phyloP scores from a whole-genome alignment of 2,797 vertebrate species.

The Neoniphon sammara region DNA sequence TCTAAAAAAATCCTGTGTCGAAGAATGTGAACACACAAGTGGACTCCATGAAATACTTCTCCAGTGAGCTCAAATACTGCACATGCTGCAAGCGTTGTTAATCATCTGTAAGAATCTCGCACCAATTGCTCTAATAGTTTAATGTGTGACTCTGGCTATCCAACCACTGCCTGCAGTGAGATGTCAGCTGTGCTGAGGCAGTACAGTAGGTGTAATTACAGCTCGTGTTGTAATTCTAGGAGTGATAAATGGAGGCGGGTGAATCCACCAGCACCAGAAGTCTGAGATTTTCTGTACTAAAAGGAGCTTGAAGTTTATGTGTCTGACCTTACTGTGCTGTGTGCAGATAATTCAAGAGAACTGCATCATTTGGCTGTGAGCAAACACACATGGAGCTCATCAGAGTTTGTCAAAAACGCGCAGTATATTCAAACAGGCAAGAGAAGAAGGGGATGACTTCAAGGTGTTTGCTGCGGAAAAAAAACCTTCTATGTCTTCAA shows the following conservation, averaged over 20 bases:
- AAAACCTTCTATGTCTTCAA: no score
- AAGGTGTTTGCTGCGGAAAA: no score
- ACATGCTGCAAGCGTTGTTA: conserved; percentile 20
- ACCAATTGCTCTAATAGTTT: conserved; percentile 28
- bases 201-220: conserved; percentile 44
- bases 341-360: conserved; percentile 33
- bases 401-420: no score
- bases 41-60: conserved; percentile 14
- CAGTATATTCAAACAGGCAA: no score
- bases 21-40: neutral
- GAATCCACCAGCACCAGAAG: neutral
- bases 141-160: conserved; percentile 13
- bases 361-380: conserved; percentile 24
- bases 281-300: conserved; percentile 9
- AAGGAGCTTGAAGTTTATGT: conserved; percentile 20
- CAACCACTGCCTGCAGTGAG: neutral
- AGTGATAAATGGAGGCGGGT: conserved; percentile 18
- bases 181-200: conserved; percentile 20
- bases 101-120: conserved; percentile 10
- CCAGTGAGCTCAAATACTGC: conserved; percentile 28
- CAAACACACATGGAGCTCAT: no score
- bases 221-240: conserved; percentile 5
- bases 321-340: neutral
- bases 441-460: neutral
- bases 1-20: neutral